A percentile compares a stretch with the other conserved stretches of the same genome.
These are phyloP conservation scores for Colossoma macropomum DNA, from an alignment of 2,113 vertebrate species.

Conservation along the genomic window DNA sequence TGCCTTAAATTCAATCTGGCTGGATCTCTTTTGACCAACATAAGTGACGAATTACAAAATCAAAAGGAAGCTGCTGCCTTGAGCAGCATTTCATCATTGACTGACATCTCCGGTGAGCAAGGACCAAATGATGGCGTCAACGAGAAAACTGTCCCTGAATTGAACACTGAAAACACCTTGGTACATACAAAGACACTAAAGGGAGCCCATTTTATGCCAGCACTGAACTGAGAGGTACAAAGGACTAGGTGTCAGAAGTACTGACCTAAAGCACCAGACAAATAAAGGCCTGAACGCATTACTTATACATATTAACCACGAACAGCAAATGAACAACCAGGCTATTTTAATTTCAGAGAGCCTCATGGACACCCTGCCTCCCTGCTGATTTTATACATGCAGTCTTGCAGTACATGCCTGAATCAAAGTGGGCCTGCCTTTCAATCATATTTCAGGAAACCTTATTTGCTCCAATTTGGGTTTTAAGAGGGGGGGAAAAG, in stretches of 20 bases:
- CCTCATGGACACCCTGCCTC: background rate
- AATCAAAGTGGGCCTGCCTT: too few relatives aligned
- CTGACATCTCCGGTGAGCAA: background rate
- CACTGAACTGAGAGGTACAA: slow-evolving; percentile 21
- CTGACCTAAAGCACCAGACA: background rate
- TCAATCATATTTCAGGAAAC: too few relatives aligned
- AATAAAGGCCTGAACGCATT: slow-evolving; percentile 2
- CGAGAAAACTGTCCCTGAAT: background rate
- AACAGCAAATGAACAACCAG: background rate
- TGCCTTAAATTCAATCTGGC: background rate
- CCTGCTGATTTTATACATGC: background rate
- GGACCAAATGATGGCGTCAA: background rate
- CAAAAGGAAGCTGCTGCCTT: background rate
- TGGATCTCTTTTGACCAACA: background rate
- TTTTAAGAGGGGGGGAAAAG: too few relatives aligned
- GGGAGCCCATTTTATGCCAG: background rate
- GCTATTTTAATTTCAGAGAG: background rate
- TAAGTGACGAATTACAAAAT: background rate
- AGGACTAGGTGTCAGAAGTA: slow-evolving; percentile 6
- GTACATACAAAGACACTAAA: background rate
- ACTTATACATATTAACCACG: slow-evolving; percentile 1
- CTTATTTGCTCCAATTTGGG: too few relatives aligned
- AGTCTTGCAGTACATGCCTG: background rate
- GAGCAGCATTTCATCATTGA: slow-evolving; percentile 3
- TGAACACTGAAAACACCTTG: background rate